Base-by-base conservation (phyloP, 2,113 vertebrate species). In the Paramormyrops kingsleyae region DNA sequence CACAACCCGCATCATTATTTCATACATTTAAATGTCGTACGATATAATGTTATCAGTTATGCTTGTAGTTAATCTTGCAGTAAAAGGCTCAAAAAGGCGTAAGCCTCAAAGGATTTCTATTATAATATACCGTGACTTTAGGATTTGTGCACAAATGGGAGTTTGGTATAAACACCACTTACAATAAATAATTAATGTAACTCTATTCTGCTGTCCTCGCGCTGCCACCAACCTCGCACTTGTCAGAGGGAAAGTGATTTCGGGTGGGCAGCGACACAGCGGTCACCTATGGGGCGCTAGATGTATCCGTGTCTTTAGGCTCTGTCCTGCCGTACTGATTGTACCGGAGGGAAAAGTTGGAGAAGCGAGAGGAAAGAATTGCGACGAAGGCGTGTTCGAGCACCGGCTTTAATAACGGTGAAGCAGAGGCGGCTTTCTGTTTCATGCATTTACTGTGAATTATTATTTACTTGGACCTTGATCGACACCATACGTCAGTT, bases 171-270 rank as follows among this genome's bases (percentile, higher is more conserved):
- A 94, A 91, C 91, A 93, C 74, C 83, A 93, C 92, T 95, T 94
- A 94, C 89, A 92, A 92, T 93, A 93, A 95, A 95, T 94, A 89
- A 91, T 94, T 92, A 90, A 93, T 92, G 93, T 91, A 92, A 92
- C 92, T 93, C 91, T 92, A 91, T 92, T 91, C 92, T 93, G n/a
- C 74, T 91, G 86, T 92, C 92, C 91, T 93, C 90, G 35, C 35
- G 93, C 90, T 92, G 94, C 92, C 91, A 53, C 56, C 90, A 59
- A 92, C 91, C 49, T 39, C 13, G 13, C 17, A 35, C 35, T 4
- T 39, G 52, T 59, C 52, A 94, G 93, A 91, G 89, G 91, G 10
- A 39, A 27, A n/a, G 47, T 46, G 59, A 50, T 89, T 35, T 27
- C 17, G 59, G n/a, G 66, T 9, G 88, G 44, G 35, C 39, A 24